These are phyloP conservation scores for Sebastolobus alascanus DNA, from an alignment of 2,797 vertebrate species.

Conservation along the genomic window DNA sequence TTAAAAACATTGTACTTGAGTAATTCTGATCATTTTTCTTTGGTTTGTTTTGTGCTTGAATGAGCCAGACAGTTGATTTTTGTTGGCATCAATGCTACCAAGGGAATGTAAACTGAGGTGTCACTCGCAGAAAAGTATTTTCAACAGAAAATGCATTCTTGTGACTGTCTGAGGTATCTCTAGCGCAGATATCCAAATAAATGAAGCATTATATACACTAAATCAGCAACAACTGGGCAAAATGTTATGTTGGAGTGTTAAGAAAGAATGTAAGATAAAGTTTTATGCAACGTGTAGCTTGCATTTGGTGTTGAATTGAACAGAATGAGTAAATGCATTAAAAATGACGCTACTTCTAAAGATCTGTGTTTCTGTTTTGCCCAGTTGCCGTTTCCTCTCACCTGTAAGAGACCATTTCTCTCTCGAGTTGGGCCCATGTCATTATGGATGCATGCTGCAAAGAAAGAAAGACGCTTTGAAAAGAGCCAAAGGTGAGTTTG, in stretches of 20 bases:
- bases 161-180: neutral
- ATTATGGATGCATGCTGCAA: slow-evolving; percentile 92
- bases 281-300: slow-evolving; percentile 21
- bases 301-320: slow-evolving; percentile 15
- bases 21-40: neutral
- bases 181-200: neutral
- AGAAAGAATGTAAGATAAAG: slow-evolving; percentile 2
- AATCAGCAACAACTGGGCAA: slow-evolving; percentile 4
- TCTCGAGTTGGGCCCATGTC: slow-evolving; percentile 92
- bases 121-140: neutral
- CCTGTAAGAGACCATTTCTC: slow-evolving; percentile 96
- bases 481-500: neutral
- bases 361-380: neutral
- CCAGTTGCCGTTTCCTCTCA: slow-evolving; percentile 68
- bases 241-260: neutral
- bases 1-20: neutral
- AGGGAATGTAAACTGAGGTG: neutral
- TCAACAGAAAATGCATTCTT: neutral
- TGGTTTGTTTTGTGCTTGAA: neutral
- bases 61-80: neutral
- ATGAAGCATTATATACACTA: neutral
- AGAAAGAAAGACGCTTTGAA: slow-evolving; percentile 55
- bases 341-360: neutral
- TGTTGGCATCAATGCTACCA: neutral
- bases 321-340: slow-evolving; percentile 10